Base-by-base conservation (phyloP, 23 tunicate genomes). In the Clavelina lepadiformis region DNA sequence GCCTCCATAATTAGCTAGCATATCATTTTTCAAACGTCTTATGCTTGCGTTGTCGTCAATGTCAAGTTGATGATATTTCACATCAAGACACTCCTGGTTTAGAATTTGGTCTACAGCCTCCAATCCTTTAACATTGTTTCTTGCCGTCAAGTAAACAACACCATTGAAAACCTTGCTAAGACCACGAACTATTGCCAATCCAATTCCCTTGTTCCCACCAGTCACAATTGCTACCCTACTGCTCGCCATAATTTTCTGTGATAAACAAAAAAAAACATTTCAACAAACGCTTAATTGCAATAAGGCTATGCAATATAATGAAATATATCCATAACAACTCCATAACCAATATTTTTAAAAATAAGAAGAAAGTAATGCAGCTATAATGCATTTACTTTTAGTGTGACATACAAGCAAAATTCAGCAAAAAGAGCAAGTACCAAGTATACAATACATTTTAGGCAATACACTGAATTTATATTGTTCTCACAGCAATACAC, bases 141-240 rank as follows among this genome's bases (percentile, higher is more conserved):
- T 51, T 2, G 95, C 54, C 3, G 88, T 73, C 33, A 86, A 22
- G 37, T 63, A 86, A 0, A 88, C 91, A 69, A 69, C 70, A 1
- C 85, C 85, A 47, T 79, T 38, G 30, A 58, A 79, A 15, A 69
- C 61, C 28, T 65, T 58, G 76, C 95, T 78, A 24, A 86, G 77
- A n/a, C 71, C 85, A 32, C 77, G 46, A 3, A 86, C 95, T 8
- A 86, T 79, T 15, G 76, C 85, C 30, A 79, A 49, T 3, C 95
- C 95, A 49, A 86, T 86, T 35, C 95, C 95, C 63, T 79, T 86
- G 71, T 86, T 86, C 30, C 69, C 18, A 18, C 95, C 95, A 47
- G 86, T 72, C 27, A 86, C 95, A 32, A 78, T 59, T 2, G 95
- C 95, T 26, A 86, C 86, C 69, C 60, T 79, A 46, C 20, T 36